These are phyloP conservation scores for Microdon myrmicae DNA, from an alignment of 2,888 invertebrate genomes.

Conservation along the genomic window DNA sequence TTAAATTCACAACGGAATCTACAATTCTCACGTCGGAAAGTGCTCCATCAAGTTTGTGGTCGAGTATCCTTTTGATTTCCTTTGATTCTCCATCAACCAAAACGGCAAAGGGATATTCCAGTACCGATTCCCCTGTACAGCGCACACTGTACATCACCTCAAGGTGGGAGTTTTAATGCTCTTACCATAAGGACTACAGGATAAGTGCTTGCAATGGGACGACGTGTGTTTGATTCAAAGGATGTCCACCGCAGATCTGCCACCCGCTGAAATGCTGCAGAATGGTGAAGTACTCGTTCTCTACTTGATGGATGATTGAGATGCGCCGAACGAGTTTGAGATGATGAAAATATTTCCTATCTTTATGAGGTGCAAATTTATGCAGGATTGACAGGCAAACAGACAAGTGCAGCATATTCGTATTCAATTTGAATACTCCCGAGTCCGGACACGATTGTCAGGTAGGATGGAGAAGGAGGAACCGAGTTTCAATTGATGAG, in stretches of 20 bases:
- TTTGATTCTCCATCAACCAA: constrained; percentile 43
- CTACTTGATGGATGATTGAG: constrained; percentile 43
- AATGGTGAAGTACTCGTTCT: constrained; percentile 39
- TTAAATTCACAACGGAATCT: constrained; percentile 33
- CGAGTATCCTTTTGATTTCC: no score
- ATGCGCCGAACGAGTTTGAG: constrained; percentile 32
- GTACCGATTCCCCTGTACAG: no score
- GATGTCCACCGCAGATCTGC: constrained; percentile 13
- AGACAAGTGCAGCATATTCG: constrained; percentile 25
- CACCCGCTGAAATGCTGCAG: constrained; percentile 28
- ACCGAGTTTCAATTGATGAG: constrained; percentile 15
- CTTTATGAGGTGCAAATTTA: constrained; percentile 51
- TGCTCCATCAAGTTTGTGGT: constrained; percentile 29
- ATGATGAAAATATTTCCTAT: constrained; percentile 46
- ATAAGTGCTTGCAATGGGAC: constrained; percentile 31
- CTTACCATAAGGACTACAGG: constrained; percentile 18
- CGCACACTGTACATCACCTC: not conserved
- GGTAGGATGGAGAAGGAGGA: not conserved
- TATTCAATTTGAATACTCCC: constrained; percentile 45
- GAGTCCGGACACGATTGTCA: constrained; percentile 2
- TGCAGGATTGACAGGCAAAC: constrained; percentile 31
- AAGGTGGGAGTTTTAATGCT: constrained; percentile 34
- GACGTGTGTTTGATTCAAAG: constrained; percentile 4
- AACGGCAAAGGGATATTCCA: no score
- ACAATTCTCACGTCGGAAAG: constrained; percentile 41